Percentiles rank a stretch among this genome's conserved stretches.
Conservation (phyloP, 2,888 invertebrate species). For the Acleris cristana region DNA sequence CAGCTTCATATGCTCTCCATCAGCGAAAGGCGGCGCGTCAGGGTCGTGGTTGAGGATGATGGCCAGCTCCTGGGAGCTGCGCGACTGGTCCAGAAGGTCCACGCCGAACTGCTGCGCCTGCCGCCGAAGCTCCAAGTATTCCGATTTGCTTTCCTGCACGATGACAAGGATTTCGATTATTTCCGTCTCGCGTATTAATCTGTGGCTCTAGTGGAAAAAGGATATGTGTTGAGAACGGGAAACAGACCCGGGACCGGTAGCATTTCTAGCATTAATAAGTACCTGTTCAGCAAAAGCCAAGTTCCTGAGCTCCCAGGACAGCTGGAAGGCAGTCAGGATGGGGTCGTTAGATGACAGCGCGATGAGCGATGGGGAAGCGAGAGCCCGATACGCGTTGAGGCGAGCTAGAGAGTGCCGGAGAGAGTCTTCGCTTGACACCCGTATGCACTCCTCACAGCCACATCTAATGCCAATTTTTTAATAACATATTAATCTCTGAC, state of each 20-base stretch:
- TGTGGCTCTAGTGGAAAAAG: no score
- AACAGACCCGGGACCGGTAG: not conserved
- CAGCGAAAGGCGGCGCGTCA: conserved; percentile 87
- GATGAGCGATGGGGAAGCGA: conserved; percentile 96
- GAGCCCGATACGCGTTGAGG: conserved; percentile 95
- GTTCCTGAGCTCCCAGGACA: conserved; percentile 96
- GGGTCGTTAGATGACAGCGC: conserved; percentile 97
- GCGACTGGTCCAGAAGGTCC: conserved; percentile 93
- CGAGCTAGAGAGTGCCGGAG: conserved; percentile 93
- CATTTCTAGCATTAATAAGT: not conserved
- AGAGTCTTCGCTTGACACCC: conserved; percentile 88
- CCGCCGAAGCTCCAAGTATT: conserved; percentile 93
- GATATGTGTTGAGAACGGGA: no score
- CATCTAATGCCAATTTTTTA: conserved; percentile 82
- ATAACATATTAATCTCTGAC: not conserved
- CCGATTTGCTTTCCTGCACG: conserved; percentile 91
- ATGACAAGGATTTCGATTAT: no score
- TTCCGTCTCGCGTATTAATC: no score
- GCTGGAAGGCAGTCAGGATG: conserved; percentile 95
- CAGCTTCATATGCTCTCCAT: conserved; percentile 92
- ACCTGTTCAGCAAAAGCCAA: conserved; percentile 91
- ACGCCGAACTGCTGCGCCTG: conserved; percentile 96
- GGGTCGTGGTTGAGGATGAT: conserved; percentile 97
- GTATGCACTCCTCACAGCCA: conserved; percentile 94
- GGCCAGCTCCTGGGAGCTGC: conserved; percentile 96